Evolutionary conservation across 2,888 invertebrate genomes (phyloP).

Genomic region (Dryomyza anilis): DNA sequence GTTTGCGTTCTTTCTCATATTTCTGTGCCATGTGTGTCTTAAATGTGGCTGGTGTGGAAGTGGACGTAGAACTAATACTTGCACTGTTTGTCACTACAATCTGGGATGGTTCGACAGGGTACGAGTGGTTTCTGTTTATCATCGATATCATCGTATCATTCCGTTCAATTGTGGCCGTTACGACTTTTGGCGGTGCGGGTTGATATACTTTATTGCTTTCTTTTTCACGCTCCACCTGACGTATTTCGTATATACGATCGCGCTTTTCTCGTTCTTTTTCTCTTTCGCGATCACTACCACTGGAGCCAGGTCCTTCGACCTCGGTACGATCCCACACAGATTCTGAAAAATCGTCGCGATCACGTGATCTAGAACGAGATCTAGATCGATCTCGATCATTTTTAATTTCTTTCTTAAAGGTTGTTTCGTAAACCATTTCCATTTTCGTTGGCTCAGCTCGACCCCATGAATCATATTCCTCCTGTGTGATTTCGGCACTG

Average conservation of each 20-base stretch:
- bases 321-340: slow-evolving; percentile 62
- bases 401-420: slow-evolving; percentile 54
- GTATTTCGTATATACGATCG: slow-evolving; percentile 60
- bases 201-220: slow-evolving; percentile 62
- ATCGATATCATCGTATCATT: slow-evolving; percentile 25
- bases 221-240: slow-evolving; percentile 60
- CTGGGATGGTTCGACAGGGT: background rate
- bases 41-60: slow-evolving; percentile 68
- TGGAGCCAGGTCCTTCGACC: slow-evolving; percentile 61
- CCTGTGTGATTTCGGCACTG: slow-evolving; percentile 48
- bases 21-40: slow-evolving; percentile 76
- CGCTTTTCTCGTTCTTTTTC: slow-evolving; percentile 61
- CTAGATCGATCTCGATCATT: slow-evolving; percentile 57
- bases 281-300: slow-evolving; percentile 59
- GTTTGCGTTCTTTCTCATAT: slow-evolving; percentile 72
- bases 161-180: slow-evolving; percentile 44
- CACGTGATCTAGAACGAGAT: slow-evolving; percentile 59
- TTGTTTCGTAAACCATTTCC: slow-evolving; percentile 59
- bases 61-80: slow-evolving; percentile 30
- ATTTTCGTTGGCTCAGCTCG: slow-evolving; percentile 60
- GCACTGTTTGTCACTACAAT: slow-evolving; percentile 11
- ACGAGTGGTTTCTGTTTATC: slow-evolving; percentile 15
- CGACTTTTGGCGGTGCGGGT: slow-evolving; percentile 57
- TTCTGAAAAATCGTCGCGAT: slow-evolving; percentile 61
- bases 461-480: slow-evolving; percentile 60